Conservation (phyloP, 1,140 invertebrate genomes). For the Phthorimaea operculella region DNA sequence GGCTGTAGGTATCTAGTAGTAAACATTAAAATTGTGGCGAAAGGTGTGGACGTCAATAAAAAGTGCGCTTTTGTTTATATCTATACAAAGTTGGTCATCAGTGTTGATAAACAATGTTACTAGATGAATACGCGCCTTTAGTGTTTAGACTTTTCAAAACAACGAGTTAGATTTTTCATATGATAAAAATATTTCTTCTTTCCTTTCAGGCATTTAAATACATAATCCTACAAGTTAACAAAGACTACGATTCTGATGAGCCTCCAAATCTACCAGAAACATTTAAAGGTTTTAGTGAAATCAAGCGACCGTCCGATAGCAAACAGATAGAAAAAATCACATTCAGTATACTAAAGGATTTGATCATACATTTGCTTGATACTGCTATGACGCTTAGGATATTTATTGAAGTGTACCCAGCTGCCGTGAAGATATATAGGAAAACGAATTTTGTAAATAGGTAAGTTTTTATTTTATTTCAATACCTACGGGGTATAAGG, state of each 20-base stretch:
- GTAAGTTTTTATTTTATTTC: conserved; percentile 57
- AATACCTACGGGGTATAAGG: no score
- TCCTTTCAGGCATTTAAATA: conserved; percentile 56
- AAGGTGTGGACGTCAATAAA: no score
- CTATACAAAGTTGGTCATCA: no score
- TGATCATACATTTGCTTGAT: conserved; percentile 79
- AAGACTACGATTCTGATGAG: conserved; percentile 65
- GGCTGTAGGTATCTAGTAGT: no score
- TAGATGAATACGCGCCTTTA: no score
- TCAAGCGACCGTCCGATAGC: conserved; percentile 34
- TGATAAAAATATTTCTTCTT: neutral
- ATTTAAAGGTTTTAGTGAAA: conserved; percentile 60
- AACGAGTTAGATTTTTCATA: no score
- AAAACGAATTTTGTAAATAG: conserved; percentile 68
- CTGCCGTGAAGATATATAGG: conserved; percentile 66
- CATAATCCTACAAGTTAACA: conserved; percentile 63
- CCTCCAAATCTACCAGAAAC: conserved; percentile 62
- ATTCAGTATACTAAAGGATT: conserved; percentile 70
- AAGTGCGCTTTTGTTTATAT: no score
- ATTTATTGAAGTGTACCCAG: conserved; percentile 74
- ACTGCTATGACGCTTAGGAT: conserved; percentile 73
- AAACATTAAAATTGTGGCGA: no score
- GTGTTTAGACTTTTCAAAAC: no score
- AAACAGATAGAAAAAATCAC: conserved; percentile 49
- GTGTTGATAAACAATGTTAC: no score